A percentile compares a stretch with the other conserved stretches of the same genome.
Conservation (phyloP, 2,797 vertebrate species). For the Parauchenoglanis ngamensis region DNA sequence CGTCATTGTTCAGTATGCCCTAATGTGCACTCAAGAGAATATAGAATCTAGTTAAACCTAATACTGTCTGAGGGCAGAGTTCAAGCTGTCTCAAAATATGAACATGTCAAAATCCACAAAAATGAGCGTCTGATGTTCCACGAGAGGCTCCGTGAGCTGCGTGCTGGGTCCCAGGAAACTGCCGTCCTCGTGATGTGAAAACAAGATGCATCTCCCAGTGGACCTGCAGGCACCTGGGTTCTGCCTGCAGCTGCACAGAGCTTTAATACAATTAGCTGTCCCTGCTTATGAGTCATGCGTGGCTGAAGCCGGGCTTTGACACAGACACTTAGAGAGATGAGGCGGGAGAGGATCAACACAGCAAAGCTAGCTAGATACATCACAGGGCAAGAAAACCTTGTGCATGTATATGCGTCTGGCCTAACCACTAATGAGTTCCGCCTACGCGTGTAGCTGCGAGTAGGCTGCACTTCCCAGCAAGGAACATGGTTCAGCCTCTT, state of each 20-base stretch:
- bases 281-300: conserved; percentile 45
- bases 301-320: conserved; percentile 32
- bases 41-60: conserved; percentile 15
- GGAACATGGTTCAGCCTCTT: conserved; percentile 40
- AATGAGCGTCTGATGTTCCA: not conserved
- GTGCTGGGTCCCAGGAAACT: conserved; percentile 24
- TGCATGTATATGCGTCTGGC: conserved; percentile 41
- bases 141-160: conserved; percentile 7
- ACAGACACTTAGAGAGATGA: conserved; percentile 48
- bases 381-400: conserved; percentile 17
- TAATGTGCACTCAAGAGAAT: not conserved
- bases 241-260: conserved; percentile 43
- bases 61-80: conserved; percentile 1
- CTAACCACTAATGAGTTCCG: conserved; percentile 49
- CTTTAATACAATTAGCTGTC: conserved; percentile 56
- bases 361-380: conserved; percentile 15
- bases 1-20: not conserved
- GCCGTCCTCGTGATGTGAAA: conserved; percentile 8
- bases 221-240: conserved; percentile 49
- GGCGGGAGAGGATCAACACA: conserved; percentile 30
- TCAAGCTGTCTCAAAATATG: not conserved
- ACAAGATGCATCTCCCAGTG: conserved; percentile 25
- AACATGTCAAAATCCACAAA: not conserved
- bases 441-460: conserved; percentile 46
- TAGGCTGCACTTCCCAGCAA: conserved; percentile 41